Evolutionary conservation across 2,888 invertebrate species (phyloP).

Genomic region (Phania funesta): DNA sequence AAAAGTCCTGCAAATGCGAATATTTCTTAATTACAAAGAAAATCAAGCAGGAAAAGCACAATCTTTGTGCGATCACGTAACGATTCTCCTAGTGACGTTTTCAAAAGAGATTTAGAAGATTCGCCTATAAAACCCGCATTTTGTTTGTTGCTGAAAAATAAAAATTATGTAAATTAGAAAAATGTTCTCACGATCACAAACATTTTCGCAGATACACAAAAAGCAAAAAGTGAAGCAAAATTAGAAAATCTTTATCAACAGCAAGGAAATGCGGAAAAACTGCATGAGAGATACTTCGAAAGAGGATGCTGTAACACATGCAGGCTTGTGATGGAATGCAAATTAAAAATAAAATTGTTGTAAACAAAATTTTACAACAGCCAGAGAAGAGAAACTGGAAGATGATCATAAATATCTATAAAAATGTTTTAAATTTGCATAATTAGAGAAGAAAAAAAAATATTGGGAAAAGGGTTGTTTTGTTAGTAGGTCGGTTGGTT

Average conservation of each 20-base stretch:
- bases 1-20: background rate
- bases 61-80: constrained; percentile 56
- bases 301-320: constrained; percentile 17
- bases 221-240: constrained; percentile 13
- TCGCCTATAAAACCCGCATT: constrained; percentile 21
- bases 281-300: background rate
- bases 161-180: constrained; percentile 53
- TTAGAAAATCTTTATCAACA: background rate
- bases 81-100: background rate
- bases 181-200: constrained; percentile 54
- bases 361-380: background rate
- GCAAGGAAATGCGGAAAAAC: constrained; percentile 41
- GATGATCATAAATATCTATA: constrained; percentile 62
- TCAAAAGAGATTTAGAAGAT: background rate
- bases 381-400: constrained; percentile 2
- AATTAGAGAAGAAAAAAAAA: constrained; percentile 27
- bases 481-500: background rate
- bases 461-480: constrained; percentile 44
- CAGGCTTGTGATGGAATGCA: constrained; percentile 45
- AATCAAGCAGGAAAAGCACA: constrained; percentile 45
- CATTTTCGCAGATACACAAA: constrained; percentile 16
- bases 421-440: constrained; percentile 52
- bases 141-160: background rate
- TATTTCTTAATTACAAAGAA: background rate
- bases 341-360: constrained; percentile 10